Conservation (phyloP, 1,140 invertebrate genomes). For the Meteorus sp. region DNA sequence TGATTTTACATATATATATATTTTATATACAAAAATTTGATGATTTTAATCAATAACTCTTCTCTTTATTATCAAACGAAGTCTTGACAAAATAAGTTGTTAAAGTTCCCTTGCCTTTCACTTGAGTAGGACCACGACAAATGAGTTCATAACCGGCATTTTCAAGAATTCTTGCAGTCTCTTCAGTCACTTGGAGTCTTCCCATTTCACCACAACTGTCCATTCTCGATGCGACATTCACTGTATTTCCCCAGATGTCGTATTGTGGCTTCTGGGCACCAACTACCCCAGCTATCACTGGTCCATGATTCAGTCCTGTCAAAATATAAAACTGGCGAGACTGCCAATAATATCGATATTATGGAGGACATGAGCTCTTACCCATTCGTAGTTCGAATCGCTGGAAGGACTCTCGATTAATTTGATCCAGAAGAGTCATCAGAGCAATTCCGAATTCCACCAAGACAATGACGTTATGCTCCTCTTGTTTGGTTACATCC, state of each 20-base stretch:
- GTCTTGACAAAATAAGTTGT: constrained; percentile 91
- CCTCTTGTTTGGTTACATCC: constrained; percentile 75
- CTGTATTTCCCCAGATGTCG: constrained; percentile 98
- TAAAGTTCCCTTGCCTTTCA: constrained; percentile 93
- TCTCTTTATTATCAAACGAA: constrained; percentile 65
- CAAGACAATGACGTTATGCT: constrained; percentile 85
- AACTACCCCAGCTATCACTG: constrained; percentile 91
- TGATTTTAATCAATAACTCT: constrained; percentile 32
- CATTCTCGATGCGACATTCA: constrained; percentile 95
- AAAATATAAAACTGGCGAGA: constrained; percentile 7
- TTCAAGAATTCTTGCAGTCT: constrained; percentile 85
- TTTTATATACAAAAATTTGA: constrained; percentile 12
- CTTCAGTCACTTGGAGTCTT: constrained; percentile 83
- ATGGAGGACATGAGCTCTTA: constrained; percentile 56
- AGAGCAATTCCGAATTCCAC: constrained; percentile 94
- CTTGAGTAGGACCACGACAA: constrained; percentile 84
- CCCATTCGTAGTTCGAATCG: constrained; percentile 90
- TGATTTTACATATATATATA: constrained; percentile 12
- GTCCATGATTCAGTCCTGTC: constrained; percentile 88
- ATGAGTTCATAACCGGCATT: constrained; percentile 81
- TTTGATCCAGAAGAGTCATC: constrained; percentile 89
- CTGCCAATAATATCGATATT: constrained; percentile 8
- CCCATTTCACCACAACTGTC: constrained; percentile 93
- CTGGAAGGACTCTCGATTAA: constrained; percentile 97
- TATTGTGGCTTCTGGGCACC: constrained; percentile 97